Percentiles rank a stretch among this genome's conserved stretches.
Conservation (phyloP, 2,113 vertebrate genomes). For the Mustelus asterias region DNA sequence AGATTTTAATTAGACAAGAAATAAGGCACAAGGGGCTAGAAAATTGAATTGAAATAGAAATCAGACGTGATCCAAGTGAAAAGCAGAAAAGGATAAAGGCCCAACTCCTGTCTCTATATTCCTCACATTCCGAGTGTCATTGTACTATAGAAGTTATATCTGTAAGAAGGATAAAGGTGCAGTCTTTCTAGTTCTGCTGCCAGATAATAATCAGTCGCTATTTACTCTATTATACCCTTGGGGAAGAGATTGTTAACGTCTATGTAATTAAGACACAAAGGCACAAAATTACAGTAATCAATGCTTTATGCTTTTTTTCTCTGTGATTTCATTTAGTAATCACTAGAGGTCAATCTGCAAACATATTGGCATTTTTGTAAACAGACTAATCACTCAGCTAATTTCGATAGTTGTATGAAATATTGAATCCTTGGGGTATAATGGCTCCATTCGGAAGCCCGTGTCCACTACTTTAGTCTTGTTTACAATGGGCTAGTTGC, state of each 20-base stretch:
- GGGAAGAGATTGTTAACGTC: background rate
- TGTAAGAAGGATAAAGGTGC: background rate
- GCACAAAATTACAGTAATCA: background rate
- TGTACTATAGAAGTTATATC: background rate
- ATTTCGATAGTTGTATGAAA: background rate
- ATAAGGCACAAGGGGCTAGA: background rate
- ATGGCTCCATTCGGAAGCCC: background rate
- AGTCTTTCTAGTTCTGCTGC: background rate
- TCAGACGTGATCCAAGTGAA: background rate
- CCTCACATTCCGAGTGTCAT: background rate
- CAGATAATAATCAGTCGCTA: conserved; percentile 28
- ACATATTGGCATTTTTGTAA: background rate
- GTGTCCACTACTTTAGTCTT: background rate
- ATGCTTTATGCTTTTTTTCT: background rate
- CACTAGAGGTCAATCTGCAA: background rate
- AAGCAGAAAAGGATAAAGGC: too few relatives aligned
- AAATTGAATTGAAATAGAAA: background rate
- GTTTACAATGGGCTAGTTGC: background rate
- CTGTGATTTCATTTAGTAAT: background rate
- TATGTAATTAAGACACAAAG: background rate
- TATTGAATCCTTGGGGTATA: conserved; percentile 7
- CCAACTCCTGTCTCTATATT: background rate
- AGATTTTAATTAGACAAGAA: background rate
- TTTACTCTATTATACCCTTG: conserved; percentile 31
- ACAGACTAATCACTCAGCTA: background rate